Base-by-base conservation (phyloP, 2,113 vertebrate genomes). In the Coregonus clupeaformis region DNA sequence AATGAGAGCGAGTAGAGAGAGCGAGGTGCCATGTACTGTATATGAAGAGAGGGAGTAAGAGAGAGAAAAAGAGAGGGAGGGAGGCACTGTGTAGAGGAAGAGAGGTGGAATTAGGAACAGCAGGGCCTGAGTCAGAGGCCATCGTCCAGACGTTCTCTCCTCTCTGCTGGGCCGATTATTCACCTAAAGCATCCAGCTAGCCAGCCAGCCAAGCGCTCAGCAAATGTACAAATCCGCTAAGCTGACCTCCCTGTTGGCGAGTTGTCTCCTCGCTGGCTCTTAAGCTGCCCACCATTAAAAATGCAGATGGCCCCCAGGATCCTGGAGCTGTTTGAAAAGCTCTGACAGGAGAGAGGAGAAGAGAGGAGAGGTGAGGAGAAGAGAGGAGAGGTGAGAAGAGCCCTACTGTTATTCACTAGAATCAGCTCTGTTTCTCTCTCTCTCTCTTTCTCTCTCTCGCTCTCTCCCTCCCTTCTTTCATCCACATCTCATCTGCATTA, bases 101-200 rank as follows among this genome's bases (percentile, higher is more conserved):
- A 76, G 71, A 80, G 78, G 57, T 42, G 74, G 86, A 82, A 84
- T 85, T 85, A 82, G 77, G 84, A 87, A 80, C 79, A 82, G 81
- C 79, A 65, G 77, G 77, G 36, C 57, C 63, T 69, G 79, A 84
- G 81, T 82, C 86, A 76, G 71, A 82, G 86, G 83, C 78, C 82
- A 74, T 62, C 47, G 59, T 47, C 47, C 55, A 77, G 78, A 74
- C 74, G 47, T 47, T 62, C 71, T 66, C 22, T 62, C 32, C 69
- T 55, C 69, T 24, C 68, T 52, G 49, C 49, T 52, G 49, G 49
- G 49, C 49, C 49, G 49, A 77, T 76, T 78, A 81, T 82, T 83
- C 76, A 74, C 77, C 77, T 82, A 79, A 72, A 83, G 81, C 81
- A 66, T 63, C 75, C 77, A 13, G 36, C 49, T 14, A 52, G 49